These are phyloP conservation scores for Chaetodon trifascialis DNA, from an alignment of 2,113 vertebrate genomes.

Conservation along the genomic window DNA sequence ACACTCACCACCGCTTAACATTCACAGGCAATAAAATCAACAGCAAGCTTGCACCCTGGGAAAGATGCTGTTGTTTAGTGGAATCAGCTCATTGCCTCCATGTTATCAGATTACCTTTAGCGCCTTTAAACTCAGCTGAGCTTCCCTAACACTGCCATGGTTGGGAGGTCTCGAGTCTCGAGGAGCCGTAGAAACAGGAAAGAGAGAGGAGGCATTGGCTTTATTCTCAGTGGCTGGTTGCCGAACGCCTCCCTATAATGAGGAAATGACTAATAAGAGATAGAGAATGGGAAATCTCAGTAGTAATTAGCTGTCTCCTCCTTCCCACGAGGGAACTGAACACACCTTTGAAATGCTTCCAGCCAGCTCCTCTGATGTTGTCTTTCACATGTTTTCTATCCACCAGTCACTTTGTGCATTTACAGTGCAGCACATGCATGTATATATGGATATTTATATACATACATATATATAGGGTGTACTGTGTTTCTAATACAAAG, in stretches of 20 bases:
- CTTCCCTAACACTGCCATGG: constrained; percentile 15
- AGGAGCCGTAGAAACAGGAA: constrained; percentile 38
- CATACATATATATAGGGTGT: background rate
- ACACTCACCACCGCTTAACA: constrained; percentile 57
- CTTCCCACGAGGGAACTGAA: constrained; percentile 34
- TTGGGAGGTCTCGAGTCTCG: constrained; percentile 22
- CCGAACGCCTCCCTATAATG: constrained; percentile 47
- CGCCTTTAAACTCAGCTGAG: constrained; percentile 46
- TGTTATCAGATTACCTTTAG: constrained; percentile 62
- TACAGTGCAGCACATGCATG: constrained; percentile 11
- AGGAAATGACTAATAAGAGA: constrained; percentile 76
- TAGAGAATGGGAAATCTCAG: constrained; percentile 60
- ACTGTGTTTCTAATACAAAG: too few species aligned
- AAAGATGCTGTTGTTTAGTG: constrained; percentile 54
- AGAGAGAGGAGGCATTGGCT: constrained; percentile 44
- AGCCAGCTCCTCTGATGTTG: constrained; percentile 56
- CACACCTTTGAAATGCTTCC: constrained; percentile 74
- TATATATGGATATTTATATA: background rate
- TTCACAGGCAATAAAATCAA: constrained; percentile 63
- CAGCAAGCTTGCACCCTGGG: constrained; percentile 37
- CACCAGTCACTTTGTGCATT: constrained; percentile 21
- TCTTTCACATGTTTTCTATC: constrained; percentile 26
- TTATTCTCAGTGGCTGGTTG: constrained; percentile 50
- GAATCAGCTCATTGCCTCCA: constrained; percentile 47
- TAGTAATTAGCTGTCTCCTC: constrained; percentile 74